Conservation (phyloP, 2,888 invertebrate genomes). For the Teleogryllus oceanicus region DNA sequence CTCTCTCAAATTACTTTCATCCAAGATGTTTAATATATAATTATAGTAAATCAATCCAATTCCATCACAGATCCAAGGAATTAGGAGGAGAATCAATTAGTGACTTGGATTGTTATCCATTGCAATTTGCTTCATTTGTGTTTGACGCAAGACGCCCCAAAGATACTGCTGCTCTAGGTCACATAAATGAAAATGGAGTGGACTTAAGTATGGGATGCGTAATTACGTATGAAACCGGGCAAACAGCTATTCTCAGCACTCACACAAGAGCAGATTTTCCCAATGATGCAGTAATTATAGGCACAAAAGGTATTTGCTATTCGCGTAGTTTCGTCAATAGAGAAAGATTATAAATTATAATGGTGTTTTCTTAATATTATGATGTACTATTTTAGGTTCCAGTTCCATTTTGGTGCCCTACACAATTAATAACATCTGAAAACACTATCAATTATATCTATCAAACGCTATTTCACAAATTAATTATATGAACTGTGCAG, state of each 20-base stretch:
- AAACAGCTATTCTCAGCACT: slow-evolving; percentile 61
- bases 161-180: slow-evolving; percentile 64
- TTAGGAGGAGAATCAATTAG: slow-evolving; percentile 73
- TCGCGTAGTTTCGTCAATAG: slow-evolving; percentile 45
- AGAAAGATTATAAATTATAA: no score
- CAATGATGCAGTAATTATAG: slow-evolving; percentile 63
- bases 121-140: slow-evolving; percentile 69
- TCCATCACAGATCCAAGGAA: slow-evolving; percentile 55
- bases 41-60: no score
- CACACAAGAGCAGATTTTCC: slow-evolving; percentile 56
- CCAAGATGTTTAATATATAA: no score
- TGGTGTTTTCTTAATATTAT: no score
- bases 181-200: slow-evolving; percentile 65
- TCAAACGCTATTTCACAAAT: slow-evolving; percentile 59
- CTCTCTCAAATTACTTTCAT: no score
- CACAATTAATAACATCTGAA: slow-evolving; percentile 62
- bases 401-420: slow-evolving; percentile 70
- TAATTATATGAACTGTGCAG: slow-evolving; percentile 69
- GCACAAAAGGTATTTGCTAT: slow-evolving; percentile 65
- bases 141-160: slow-evolving; percentile 65
- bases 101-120: slow-evolving; percentile 72
- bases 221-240: slow-evolving; percentile 61
- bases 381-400: slow-evolving; percentile 41
- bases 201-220: slow-evolving; percentile 67
- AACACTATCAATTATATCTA: slow-evolving; percentile 60